These are phyloP conservation scores for Lasioglossum lativentre DNA, from an alignment of 2,888 invertebrate genomes.

Conservation along the genomic window DNA sequence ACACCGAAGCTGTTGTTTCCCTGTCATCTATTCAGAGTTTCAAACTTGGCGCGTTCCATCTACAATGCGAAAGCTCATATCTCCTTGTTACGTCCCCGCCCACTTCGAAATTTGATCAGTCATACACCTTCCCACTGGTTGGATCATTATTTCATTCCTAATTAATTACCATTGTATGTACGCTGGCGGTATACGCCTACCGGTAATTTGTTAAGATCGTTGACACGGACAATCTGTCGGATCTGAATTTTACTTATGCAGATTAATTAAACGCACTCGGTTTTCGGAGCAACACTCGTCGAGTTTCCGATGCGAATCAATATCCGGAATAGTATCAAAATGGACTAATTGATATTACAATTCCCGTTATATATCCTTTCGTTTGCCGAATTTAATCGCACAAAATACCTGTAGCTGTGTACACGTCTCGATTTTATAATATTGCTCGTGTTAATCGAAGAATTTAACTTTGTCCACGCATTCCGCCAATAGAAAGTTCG, in stretches of 20 bases:
- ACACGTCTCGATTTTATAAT: not conserved
- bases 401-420: not conserved
- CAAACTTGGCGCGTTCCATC: constrained; percentile 33
- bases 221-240: constrained; percentile 32
- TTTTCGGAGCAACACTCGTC: constrained; percentile 37
- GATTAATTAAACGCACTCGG: constrained; percentile 61
- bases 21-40: constrained; percentile 3
- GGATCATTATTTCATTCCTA: constrained; percentile 59
- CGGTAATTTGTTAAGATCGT: constrained; percentile 49
- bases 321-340: constrained; percentile 52
- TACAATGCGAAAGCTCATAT: constrained; percentile 24
- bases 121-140: constrained; percentile 47
- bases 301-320: constrained; percentile 58
- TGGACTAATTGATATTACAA: constrained; percentile 4
- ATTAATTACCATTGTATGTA: constrained; percentile 57
- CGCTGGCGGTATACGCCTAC: constrained; percentile 20
- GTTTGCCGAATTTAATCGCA: not conserved
- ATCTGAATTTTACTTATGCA: constrained; percentile 32
- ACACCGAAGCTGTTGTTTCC: constrained; percentile 18
- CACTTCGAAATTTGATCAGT: constrained; percentile 56
- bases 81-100: constrained; percentile 34
- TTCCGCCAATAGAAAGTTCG: not conserved
- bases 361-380: not conserved
- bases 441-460: not conserved
- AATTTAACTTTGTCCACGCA: not conserved